Evolutionary conservation across 2,113 vertebrate genomes (phyloP).

Genomic region (Rhombomys opimus): DNA sequence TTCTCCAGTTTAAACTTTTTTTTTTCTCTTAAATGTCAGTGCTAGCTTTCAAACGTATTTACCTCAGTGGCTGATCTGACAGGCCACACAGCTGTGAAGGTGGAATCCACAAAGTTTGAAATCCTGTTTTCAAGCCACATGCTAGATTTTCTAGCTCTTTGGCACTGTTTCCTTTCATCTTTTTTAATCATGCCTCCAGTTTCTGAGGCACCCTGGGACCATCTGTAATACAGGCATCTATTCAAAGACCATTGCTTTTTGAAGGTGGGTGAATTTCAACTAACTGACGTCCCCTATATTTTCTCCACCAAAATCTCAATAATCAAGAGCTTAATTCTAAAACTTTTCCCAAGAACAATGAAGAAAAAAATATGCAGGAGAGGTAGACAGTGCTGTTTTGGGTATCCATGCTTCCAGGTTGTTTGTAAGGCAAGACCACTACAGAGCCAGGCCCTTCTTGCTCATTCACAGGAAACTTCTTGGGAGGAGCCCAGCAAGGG

Average conservation of each 20-base stretch:
- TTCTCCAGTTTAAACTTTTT: background rate
- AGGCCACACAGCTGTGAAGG: background rate
- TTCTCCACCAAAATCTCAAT: background rate
- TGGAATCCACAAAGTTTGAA: conserved; percentile 51
- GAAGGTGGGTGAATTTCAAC: conserved; percentile 40
- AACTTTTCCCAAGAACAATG: background rate
- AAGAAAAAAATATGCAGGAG: too few relatives aligned
- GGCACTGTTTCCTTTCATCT: conserved; percentile 44
- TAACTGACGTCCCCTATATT: background rate
- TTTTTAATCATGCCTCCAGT: conserved; percentile 57
- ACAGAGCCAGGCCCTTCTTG: accelerated
- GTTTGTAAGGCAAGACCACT: background rate
- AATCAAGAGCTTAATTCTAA: background rate
- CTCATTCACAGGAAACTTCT: too few relatives aligned
- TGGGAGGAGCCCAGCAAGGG: background rate
- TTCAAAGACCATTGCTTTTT: conserved; percentile 50
- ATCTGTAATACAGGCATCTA: conserved; percentile 51
- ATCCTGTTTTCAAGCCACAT: conserved; percentile 54
- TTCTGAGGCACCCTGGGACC: background rate
- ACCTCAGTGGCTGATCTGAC: background rate
- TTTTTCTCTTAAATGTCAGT: background rate
- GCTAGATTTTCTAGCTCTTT: conserved; percentile 41
- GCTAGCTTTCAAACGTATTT: background rate
- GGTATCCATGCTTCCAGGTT: background rate
- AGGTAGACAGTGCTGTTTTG: background rate